A percentile compares a stretch with the other conserved stretches of the same genome.
Evolutionary conservation across 2,888 invertebrate species (phyloP).

Genomic region (Callyntrura sp.): DNA sequence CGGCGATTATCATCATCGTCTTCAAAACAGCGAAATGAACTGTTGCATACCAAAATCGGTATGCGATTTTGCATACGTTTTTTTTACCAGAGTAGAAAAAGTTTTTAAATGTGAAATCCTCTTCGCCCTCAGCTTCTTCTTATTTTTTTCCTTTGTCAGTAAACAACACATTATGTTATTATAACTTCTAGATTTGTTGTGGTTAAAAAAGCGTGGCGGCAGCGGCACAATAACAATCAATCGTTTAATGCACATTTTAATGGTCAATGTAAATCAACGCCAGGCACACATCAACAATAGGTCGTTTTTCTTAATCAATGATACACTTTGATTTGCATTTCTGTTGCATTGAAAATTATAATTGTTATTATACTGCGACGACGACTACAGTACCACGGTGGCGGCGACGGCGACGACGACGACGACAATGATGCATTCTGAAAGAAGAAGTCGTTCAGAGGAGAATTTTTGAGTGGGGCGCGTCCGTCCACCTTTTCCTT

Average conservation of each 20-base stretch:
- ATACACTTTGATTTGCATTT: slow-evolving; percentile 46
- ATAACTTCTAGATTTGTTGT: background rate
- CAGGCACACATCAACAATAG: slow-evolving; percentile 40
- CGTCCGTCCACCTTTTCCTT: slow-evolving; percentile 71
- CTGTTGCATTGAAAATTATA: slow-evolving; percentile 18
- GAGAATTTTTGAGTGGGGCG: slow-evolving; percentile 72
- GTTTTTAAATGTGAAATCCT: slow-evolving; percentile 57
- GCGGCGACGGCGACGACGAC: background rate
- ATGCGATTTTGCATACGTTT: background rate
- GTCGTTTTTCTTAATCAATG: slow-evolving; percentile 14
- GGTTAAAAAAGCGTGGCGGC: slow-evolving; percentile 36
- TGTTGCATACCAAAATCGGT: background rate
- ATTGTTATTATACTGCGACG: background rate
- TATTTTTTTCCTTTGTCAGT: background rate
- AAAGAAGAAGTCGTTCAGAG: background rate
- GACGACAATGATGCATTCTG: background rate
- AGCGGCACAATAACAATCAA: background rate
- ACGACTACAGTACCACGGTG: too few species aligned
- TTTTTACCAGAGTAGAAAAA: background rate
- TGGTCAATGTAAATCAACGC: background rate
- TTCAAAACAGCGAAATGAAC: background rate
- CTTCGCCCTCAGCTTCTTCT: slow-evolving; percentile 25
- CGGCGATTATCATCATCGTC: slow-evolving; percentile 10
- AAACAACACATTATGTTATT: slow-evolving; percentile 7
- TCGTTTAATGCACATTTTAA: slow-evolving; percentile 29